Percentiles rank a stretch among this genome's conserved stretches.
Evolutionary conservation across 1,140 invertebrate genomes (phyloP).

Genomic region (Diachasmimorpha longicaudata): DNA sequence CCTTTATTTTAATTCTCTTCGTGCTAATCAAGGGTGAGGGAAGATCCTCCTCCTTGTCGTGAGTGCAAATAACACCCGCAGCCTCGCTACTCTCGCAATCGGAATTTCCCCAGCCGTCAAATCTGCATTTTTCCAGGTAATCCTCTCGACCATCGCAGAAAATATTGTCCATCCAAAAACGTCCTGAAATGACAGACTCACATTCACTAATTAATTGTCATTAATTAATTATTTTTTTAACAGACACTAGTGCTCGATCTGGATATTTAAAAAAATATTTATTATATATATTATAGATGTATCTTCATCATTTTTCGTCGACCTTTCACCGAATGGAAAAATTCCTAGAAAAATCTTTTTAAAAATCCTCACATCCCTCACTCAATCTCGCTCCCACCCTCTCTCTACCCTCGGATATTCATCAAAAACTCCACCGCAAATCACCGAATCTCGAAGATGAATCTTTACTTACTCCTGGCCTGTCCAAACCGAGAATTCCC

Average conservation of each 20-base stretch:
- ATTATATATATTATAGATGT: too few relatives aligned
- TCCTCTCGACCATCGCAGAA: conserved; percentile 82
- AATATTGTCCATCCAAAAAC: conserved; percentile 90
- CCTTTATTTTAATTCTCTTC: conserved; percentile 50
- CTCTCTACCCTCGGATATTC: too few relatives aligned
- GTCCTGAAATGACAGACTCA: conserved; percentile 61
- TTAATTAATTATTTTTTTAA: neutral
- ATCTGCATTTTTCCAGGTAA: conserved; percentile 75
- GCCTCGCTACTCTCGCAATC: conserved; percentile 81
- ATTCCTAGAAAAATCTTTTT: too few relatives aligned
- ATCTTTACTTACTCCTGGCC: conserved; percentile 70
- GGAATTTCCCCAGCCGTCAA: conserved; percentile 82
- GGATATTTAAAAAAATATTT: too few relatives aligned
- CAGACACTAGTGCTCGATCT: neutral
- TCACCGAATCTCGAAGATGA: conserved; percentile 7
- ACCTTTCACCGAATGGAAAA: too few relatives aligned
- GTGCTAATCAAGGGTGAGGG: conserved; percentile 32
- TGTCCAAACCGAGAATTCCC: conserved; percentile 78
- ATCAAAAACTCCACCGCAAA: too few relatives aligned
- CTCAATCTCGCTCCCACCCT: too few relatives aligned
- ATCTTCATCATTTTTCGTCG: too few relatives aligned
- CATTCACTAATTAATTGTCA: neutral
- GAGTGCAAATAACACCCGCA: conserved; percentile 79
- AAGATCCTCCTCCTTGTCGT: conserved; percentile 35
- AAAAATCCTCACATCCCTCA: too few relatives aligned